Evolutionary conservation across 23 tunicate species (phyloP).

Genomic region (Halocynthia roretzi): DNA sequence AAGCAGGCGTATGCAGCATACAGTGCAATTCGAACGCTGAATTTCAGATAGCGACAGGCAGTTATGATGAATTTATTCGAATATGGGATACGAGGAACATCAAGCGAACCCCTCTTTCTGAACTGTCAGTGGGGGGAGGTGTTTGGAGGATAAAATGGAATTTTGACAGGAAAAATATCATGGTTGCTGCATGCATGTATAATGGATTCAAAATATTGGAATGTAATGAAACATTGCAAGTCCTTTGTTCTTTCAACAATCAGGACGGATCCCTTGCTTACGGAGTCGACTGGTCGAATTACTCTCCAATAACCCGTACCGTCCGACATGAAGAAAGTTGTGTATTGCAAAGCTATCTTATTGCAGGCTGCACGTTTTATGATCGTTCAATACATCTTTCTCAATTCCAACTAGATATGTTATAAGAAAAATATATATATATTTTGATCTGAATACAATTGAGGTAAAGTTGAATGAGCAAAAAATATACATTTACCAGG

Average conservation of each 20-base stretch:
- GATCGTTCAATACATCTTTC: conserved; percentile 15
- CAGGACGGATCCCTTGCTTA: conserved; percentile 61
- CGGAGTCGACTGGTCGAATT: conserved; percentile 66
- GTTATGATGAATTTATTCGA: conserved; percentile 75
- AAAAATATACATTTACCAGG: no score
- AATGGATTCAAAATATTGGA: conserved; percentile 49
- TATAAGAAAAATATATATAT: no score
- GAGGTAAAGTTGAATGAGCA: no score
- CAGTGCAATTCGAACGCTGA: conserved; percentile 43
- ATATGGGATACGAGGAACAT: conserved; percentile 83
- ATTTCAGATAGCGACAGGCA: conserved; percentile 58
- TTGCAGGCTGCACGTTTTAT: conserved; percentile 83
- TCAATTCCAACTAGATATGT: no score
- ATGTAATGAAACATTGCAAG: neutral
- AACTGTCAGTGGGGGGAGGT: conserved; percentile 54
- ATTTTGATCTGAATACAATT: no score
- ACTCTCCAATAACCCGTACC: neutral
- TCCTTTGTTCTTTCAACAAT: conserved; percentile 7
- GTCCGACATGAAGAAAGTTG: neutral
- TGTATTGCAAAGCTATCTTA: neutral
- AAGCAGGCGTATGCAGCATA: conserved; percentile 89
- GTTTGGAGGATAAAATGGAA: conserved; percentile 95
- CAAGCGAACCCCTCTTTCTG: conserved; percentile 35
- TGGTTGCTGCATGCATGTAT: conserved; percentile 78
- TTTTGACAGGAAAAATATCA: conserved; percentile 5